Conservation (phyloP, 2,797 vertebrate genomes). For the Ceyx erithaca region DNA sequence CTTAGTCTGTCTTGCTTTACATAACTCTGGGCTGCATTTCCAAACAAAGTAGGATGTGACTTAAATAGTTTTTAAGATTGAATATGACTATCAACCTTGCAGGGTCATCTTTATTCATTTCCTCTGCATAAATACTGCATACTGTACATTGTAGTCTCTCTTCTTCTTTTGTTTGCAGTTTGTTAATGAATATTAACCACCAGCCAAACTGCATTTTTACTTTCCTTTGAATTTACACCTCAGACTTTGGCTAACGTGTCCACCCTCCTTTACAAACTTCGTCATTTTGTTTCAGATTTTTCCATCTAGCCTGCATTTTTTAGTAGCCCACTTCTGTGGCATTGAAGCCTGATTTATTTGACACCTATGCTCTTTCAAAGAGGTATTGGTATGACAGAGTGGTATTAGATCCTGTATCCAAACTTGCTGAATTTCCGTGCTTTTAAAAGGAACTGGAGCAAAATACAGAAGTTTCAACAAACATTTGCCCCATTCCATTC, state of each 20-base stretch:
- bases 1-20: slow-evolving; percentile 39
- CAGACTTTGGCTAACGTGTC: neutral
- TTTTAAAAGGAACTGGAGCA: neutral
- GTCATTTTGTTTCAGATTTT: neutral
- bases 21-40: slow-evolving; percentile 55
- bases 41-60: slow-evolving; percentile 56
- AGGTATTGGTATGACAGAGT: neutral
- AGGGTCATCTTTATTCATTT: slow-evolving; percentile 59
- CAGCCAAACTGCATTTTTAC: neutral
- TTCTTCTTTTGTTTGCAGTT: neutral
- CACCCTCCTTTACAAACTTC: neutral
- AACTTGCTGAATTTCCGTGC: neutral
- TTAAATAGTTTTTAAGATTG: neutral
- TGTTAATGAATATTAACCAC: neutral
- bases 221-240: neutral
- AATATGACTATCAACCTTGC: neutral
- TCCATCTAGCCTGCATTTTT: neutral
- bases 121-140: slow-evolving; percentile 13
- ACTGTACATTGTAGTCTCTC: neutral
- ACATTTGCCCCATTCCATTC: neutral
- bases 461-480: neutral
- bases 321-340: neutral
- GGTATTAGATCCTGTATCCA: neutral
- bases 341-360: neutral
- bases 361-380: neutral